Base-by-base conservation (phyloP, 2,113 vertebrate species). In the Scatophagus argus region DNA sequence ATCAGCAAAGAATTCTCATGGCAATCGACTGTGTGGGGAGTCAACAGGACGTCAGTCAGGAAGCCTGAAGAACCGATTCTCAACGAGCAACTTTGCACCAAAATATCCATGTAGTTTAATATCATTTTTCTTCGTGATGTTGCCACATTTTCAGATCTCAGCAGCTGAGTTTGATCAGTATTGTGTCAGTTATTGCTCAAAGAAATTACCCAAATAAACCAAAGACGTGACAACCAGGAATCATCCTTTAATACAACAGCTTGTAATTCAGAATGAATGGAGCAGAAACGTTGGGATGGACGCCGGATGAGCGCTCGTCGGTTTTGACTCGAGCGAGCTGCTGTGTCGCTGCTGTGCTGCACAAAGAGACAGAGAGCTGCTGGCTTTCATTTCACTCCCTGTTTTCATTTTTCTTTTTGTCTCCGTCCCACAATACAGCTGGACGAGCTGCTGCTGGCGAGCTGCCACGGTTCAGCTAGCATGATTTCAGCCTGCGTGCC, bases 381-480 rank as follows among this genome's bases (percentile, higher is more conserved):
- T 72, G 43, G 32, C 39, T 49, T 34, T 64, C 16, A 23, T 58
- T 82, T 21, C 11, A 13, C 16, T 81, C 25, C 32, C 46, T 17
- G n/a, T 23, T 56, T 54, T 62, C 29, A 44, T 46, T 54, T 46
- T 73, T 25, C 8, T 55, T 19, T 52, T 34, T 58, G 55, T 79
- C 56, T 80, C 51, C n/a, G 16, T 27, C 43, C n/a, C 0, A 65
- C 43, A 74, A 62, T 6, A 17, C 8, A 70, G 47, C 23, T 5
- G 58, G 63, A 59, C 43, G 49, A 75, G 75, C 55, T 52, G 71
- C 47, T 65, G 67, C 74, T 67, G 81, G 83, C 36, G 3, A 6
- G 32, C 52, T 12, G 81, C 82, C 65, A 49, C 0, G 25, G 12
- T 58, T 70, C 64, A 71, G 38, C 49, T 38, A 32, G 58, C 52